These are phyloP conservation scores for Phalera bucephala DNA, from an alignment of 2,888 invertebrate genomes.

Conservation along the genomic window DNA sequence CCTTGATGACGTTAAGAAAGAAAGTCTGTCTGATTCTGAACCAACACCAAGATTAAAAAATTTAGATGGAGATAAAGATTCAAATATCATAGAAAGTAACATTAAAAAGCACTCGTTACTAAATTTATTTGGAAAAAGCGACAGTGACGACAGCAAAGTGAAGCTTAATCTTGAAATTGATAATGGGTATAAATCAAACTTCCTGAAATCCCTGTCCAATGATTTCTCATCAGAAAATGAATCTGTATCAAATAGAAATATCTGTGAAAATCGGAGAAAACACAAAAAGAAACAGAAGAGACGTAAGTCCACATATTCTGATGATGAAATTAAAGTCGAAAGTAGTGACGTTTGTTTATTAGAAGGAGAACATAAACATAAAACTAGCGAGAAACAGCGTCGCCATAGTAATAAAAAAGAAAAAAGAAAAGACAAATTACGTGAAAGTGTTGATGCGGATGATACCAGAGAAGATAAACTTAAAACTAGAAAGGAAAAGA, in stretches of 20 bases:
- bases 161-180: conserved; percentile 62
- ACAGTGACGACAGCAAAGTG: conserved; percentile 71
- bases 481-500: conserved; percentile 84
- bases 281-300: conserved; percentile 94
- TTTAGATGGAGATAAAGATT: conserved; percentile 42
- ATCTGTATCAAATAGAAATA: conserved; percentile 64
- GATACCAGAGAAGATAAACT: conserved; percentile 79
- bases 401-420: conserved; percentile 83
- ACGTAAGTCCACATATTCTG: conserved; percentile 86
- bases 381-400: conserved; percentile 77
- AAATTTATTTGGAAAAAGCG: conserved; percentile 73
- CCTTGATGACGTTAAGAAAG: conserved; percentile 78
- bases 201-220: conserved; percentile 54
- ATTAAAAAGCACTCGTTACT: conserved; percentile 65
- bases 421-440: conserved; percentile 82
- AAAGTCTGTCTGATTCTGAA: conserved; percentile 79
- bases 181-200: conserved; percentile 56
- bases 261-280: conserved; percentile 85
- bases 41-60: conserved; percentile 45
- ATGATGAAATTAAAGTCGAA: conserved; percentile 77
- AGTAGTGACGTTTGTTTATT: conserved; percentile 44
- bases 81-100: conserved; percentile 42
- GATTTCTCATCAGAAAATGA: conserved; percentile 78
- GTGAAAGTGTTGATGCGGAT: conserved; percentile 75
- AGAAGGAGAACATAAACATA: conserved; percentile 58